Evolutionary conservation across 30 jellyfish, hydroid and myxozoan species (phyloP).

Genomic region (Hydra vulgaris): DNA sequence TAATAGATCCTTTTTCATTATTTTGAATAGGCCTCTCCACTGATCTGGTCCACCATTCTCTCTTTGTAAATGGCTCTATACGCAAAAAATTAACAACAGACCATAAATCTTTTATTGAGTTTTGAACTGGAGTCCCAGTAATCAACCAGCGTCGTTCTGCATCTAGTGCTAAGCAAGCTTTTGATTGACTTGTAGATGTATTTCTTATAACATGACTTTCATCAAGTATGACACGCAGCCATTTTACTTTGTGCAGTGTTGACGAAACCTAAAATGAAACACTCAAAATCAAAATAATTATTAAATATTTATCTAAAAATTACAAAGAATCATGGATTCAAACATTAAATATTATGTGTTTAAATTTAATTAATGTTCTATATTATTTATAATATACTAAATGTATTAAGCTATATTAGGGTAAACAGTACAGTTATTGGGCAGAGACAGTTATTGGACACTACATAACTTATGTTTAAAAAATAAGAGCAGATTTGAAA

Average conservation of each 20-base stretch:
- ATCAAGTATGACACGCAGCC: constrained; percentile 60
- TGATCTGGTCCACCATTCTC: constrained; percentile 57
- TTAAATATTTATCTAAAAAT: too few species aligned
- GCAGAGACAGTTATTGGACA: too few species aligned
- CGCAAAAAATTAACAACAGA: constrained; percentile 43
- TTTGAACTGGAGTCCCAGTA: constrained; percentile 66
- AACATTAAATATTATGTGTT: too few species aligned
- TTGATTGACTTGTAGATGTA: constrained; percentile 37
- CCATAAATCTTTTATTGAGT: constrained; percentile 53
- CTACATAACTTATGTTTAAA: too few species aligned
- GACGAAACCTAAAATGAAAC: constrained; percentile 28
- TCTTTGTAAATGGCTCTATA: constrained; percentile 36
- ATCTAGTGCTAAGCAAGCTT: constrained; percentile 33
- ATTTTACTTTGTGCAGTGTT: constrained; percentile 24
- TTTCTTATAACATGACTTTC: constrained; percentile 58
- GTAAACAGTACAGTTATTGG: too few species aligned
- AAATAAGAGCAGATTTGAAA: too few species aligned
- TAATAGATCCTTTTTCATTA: constrained; percentile 37
- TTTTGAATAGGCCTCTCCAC: constrained; percentile 41
- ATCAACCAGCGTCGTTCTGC: constrained; percentile 73
- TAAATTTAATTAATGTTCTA: too few species aligned
- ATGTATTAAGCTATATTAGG: too few species aligned
- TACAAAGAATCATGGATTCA: too few species aligned
- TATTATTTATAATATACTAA: too few species aligned
- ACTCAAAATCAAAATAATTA: too few species aligned